Conservation (phyloP, 2,888 invertebrate species). For the Drosophila anomelani region DNA sequence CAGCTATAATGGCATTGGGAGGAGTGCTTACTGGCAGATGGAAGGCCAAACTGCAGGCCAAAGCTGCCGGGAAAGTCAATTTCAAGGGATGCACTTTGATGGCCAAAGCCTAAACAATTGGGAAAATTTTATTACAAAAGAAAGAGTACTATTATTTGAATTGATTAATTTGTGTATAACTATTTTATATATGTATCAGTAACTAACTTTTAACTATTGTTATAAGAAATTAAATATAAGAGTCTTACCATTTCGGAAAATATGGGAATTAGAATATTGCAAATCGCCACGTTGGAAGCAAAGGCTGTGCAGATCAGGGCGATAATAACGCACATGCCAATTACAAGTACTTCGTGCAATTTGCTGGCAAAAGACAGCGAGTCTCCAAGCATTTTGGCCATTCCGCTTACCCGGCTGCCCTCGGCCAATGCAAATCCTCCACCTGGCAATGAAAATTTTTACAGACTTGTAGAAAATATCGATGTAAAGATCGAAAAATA, state of each 20-base stretch:
- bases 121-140: no score
- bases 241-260: constrained; percentile 88
- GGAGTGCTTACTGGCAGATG: constrained; percentile 97
- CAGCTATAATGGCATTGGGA: constrained; percentile 96
- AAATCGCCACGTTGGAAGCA: constrained; percentile 94
- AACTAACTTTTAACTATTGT: no score
- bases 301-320: constrained; percentile 89
- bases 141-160: no score
- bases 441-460: constrained; percentile 84
- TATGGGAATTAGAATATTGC: constrained; percentile 93
- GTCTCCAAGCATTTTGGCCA: constrained; percentile 90
- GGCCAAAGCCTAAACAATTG: constrained; percentile 86
- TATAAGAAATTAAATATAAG: background rate
- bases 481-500: no score
- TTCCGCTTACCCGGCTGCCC: constrained; percentile 91
- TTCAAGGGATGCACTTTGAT: constrained; percentile 92
- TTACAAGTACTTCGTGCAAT: constrained; percentile 86
- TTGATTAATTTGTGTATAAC: no score
- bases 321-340: constrained; percentile 89
- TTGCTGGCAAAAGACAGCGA: constrained; percentile 88
- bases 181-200: no score
- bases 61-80: constrained; percentile 93
- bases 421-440: constrained; percentile 96
- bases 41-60: constrained; percentile 95
- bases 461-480: no score